Evolutionary conservation across 2,888 invertebrate species (phyloP), one percentile per base, ranked within the genome.

Genomic region (Drosophila putrida): DNA sequence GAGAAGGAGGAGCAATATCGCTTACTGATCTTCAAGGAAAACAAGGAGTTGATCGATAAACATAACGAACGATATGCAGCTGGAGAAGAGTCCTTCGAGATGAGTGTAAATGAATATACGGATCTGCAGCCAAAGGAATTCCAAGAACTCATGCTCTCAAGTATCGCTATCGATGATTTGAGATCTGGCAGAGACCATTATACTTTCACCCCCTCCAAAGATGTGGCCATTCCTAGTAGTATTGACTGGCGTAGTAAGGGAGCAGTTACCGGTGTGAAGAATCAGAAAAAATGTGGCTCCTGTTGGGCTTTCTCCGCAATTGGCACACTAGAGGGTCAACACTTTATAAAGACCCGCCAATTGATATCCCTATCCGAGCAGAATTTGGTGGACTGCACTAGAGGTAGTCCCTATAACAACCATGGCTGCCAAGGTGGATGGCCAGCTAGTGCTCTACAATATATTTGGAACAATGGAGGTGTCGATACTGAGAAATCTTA

Each of bases 251-350:
- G 57, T 13, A 38, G 36, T 27, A 46, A 47, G 6, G 46, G 46
- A 6, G 57, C 57, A 0, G 57, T 59, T 4, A 41, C 49, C 6
- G 39, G 33, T 2, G 59, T 59, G 6, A 59, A 59, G 49, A n/a
- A 59, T 25, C 59, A 59, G 13, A 13, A 39, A 0, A 4, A 15
- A 6, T 59, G 59, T 33, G 59, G 59, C 31, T 59, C 59, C 25
- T 59, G 59, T 15, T 59, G 59, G 59, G 59, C 59, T 6, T 59
- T 59, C 20, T 49, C 59, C 0, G 49, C 59, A 10, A 20, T 49
- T 33, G 59, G 59, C 5, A 15, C 49, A 4, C 38, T 58, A 11
- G 57, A 58, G 11, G 46, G 57, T 11, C 36, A 36, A 15, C 4
- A 38, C 11, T 58, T 58, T 1, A 27, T 58, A 4, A 58, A 58